Evolutionary conservation across 1,140 invertebrate genomes (phyloP).

Genomic region (Triops longicaudatus): DNA sequence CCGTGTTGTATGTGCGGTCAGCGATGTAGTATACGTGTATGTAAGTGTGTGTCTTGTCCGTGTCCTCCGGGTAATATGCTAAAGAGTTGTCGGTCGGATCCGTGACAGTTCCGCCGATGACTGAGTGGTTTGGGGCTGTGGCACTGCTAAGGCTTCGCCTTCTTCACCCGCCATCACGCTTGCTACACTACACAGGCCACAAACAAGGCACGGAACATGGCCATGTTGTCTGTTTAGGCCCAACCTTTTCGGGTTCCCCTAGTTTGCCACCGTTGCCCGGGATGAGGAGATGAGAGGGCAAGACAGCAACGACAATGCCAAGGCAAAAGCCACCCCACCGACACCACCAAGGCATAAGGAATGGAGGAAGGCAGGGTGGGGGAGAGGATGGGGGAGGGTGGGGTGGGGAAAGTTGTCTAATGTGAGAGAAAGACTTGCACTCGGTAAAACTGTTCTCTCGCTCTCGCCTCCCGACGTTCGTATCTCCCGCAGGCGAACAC

Average conservation of each 20-base stretch:
- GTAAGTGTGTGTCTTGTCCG: conserved; percentile 8
- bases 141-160: conserved; percentile 13
- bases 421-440: background rate
- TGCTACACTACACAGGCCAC: conserved; percentile 14
- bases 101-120: conserved; percentile 13
- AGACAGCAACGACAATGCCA: conserved; percentile 4
- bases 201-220: conserved; percentile 9
- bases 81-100: conserved; percentile 14
- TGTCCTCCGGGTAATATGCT: conserved; percentile 9
- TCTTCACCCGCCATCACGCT: conserved; percentile 13
- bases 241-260: conserved; percentile 5
- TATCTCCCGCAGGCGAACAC: conserved; percentile 7
- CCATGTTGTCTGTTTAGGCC: conserved; percentile 14
- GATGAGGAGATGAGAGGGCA: conserved; percentile 14
- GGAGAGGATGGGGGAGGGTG: background rate
- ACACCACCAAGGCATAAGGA: background rate
- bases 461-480: background rate
- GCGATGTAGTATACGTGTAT: background rate
- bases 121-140: conserved; percentile 13
- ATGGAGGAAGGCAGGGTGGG: background rate
- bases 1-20: background rate
- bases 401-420: background rate
- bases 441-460: background rate
- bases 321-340: conserved; percentile 4
- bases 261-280: background rate